Percentiles rank a stretch among this genome's conserved stretches.
Conservation (phyloP, 2,113 vertebrate genomes). For the Calyptomena viridis region DNA sequence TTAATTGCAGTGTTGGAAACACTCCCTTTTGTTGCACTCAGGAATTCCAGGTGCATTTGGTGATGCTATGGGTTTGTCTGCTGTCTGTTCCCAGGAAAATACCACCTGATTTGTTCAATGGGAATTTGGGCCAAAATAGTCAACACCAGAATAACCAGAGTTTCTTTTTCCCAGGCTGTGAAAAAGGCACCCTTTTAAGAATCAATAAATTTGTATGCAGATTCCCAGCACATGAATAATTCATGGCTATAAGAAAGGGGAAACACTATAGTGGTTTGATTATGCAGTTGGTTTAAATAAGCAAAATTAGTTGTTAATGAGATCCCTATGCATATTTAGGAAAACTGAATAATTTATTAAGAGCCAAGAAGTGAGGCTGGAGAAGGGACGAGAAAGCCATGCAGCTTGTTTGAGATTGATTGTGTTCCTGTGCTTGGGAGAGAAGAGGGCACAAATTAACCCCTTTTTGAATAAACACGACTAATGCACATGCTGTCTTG, state of each 20-base stretch:
- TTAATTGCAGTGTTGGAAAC: background rate
- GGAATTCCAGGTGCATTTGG: conserved; percentile 14
- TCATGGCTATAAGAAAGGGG: conserved; percentile 22
- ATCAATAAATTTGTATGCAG: conserved; percentile 54
- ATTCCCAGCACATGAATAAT: conserved; percentile 59
- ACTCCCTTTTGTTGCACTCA: background rate
- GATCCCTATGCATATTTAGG: conserved; percentile 68
- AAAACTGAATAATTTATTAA: conserved; percentile 66
- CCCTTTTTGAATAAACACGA: background rate
- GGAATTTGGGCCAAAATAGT: background rate
- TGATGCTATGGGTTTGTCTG: background rate
- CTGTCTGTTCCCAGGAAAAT: background rate
- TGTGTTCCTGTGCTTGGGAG: background rate
- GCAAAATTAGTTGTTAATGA: conserved; percentile 73
- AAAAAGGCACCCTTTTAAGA: conserved; percentile 14
- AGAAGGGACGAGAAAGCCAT: conserved; percentile 14
- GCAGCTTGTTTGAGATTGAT: conserved; percentile 6
- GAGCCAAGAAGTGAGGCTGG: conserved; percentile 20
- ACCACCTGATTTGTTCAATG: background rate
- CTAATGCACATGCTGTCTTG: background rate
- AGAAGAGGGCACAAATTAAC: conserved; percentile 28
- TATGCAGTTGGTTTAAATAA: conserved; percentile 71
- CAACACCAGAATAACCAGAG: background rate
- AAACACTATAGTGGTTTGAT: conserved; percentile 59
- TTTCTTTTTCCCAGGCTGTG: background rate